Evolutionary conservation across 1,140 invertebrate species (phyloP).

Genomic region (Lepidurus arcticus): DNA sequence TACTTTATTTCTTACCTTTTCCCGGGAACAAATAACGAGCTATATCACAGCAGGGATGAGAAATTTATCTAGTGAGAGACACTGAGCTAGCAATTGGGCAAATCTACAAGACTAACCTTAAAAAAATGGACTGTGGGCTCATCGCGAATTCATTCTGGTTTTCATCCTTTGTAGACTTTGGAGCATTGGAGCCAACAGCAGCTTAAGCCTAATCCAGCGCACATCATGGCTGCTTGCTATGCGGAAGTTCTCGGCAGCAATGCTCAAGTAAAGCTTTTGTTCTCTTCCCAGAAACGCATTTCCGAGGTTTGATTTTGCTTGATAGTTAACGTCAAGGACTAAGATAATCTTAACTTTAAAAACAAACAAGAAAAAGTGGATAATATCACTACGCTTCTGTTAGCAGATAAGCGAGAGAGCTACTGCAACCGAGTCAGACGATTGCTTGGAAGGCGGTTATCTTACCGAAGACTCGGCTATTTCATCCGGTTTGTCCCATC

Average conservation of each 20-base stretch:
- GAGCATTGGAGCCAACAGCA: background rate
- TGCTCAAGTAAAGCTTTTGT: background rate
- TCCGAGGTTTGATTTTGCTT: no score
- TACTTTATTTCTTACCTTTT: background rate
- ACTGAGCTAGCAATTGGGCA: background rate
- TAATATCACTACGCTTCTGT: background rate
- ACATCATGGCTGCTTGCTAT: conserved; percentile 3
- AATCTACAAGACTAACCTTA: background rate
- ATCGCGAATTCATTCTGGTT: background rate
- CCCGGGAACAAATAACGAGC: background rate
- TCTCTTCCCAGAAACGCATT: background rate
- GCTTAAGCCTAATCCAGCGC: conserved; percentile 8
- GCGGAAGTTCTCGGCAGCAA: conserved; percentile 9
- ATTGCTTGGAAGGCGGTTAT: conserved; percentile 25
- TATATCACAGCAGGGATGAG: background rate
- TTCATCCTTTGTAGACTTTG: background rate
- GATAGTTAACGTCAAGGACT: no score
- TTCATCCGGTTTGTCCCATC: conserved; percentile 32
- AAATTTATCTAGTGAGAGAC: conserved; percentile 10
- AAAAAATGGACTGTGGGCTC: background rate
- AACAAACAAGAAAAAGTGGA: no score
- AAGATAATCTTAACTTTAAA: no score
- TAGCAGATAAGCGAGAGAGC: background rate
- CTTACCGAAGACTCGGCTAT: conserved; percentile 33
- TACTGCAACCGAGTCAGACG: background rate